Evolutionary conservation across 2,888 invertebrate genomes (phyloP).

Genomic region (Dynastes hyllus): DNA sequence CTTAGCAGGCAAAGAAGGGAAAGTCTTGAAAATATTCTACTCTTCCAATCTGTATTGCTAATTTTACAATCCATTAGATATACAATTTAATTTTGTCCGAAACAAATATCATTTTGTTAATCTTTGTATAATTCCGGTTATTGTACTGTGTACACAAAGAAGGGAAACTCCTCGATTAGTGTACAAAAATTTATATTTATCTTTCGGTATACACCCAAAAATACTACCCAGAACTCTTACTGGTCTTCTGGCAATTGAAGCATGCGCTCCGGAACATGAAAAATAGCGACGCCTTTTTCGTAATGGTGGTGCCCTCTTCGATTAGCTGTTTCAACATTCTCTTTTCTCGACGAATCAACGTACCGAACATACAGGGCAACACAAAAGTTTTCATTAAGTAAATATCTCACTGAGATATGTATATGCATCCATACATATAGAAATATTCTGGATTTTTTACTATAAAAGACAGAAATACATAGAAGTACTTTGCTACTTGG

Average conservation of each 20-base stretch:
- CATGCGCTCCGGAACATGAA: slow-evolving; percentile 29
- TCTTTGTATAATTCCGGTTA: not conserved
- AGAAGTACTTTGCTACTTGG: no score
- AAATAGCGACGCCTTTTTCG: slow-evolving; percentile 41
- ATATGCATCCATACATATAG: not conserved
- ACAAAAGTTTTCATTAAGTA: not conserved
- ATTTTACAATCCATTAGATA: not conserved
- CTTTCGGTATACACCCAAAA: slow-evolving; percentile 12
- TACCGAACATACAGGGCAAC: not conserved
- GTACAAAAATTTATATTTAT: not conserved
- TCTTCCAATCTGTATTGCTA: not conserved
- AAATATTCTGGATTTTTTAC: no score
- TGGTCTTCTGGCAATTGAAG: slow-evolving; percentile 33
- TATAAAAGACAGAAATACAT: no score
- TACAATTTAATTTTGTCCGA: not conserved
- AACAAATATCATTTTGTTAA: not conserved
- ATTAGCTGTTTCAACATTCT: slow-evolving; percentile 12
- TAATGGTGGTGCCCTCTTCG: slow-evolving; percentile 25
- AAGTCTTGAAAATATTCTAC: no score
- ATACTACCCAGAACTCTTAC: slow-evolving; percentile 26
- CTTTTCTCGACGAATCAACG: not conserved
- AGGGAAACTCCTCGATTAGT: not conserved
- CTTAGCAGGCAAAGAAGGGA: no score
- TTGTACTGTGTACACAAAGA: not conserved
- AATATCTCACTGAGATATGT: not conserved